Evolutionary conservation across 1,140 invertebrate genomes (phyloP), one percentile per base, ranked within the genome.

Genomic region (Cydia splendana): DNA sequence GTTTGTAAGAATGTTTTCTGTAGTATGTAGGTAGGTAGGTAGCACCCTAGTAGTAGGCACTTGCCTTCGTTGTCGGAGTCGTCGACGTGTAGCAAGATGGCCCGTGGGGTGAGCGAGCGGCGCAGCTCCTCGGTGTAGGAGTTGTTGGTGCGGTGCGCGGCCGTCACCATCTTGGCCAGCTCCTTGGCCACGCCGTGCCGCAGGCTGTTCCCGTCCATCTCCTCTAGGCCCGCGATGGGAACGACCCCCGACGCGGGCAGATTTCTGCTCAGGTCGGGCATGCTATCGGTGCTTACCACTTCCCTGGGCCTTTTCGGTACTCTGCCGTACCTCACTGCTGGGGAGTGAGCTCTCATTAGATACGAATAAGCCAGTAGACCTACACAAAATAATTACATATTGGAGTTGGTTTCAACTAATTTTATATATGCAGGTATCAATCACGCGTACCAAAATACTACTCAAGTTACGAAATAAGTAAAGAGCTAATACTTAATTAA

Each of bases 261-360:
- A 51, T 81, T 85, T 67, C 81, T 84, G 7, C 86, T 81, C 18
- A 81, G 83, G 65, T 88, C 89, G 34, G 82, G 85, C 79, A 85
- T 85, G 75, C 80, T 89, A 74, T 89, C 84, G 28, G 83, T 79
- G 65, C 75, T 81, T 2, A 80, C 79, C 4, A 77, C 78, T 74
- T 98, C 98, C 80, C 98, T 95, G 20, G 97, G 97, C 83, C 98
- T 95, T 93, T 99, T 99, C 67, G 98, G 98, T 77, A 99, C 98
- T 76, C 98, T 95, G 69, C 98, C 98, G 94, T 99, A 99, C 85
- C 98, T 94, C 67, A 99, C 98, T 88, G 98, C 98, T 99, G 94
- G 20, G 48, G 57, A 86, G 82, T 81, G 77, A 69, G 78, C 74
- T 75, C 76, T 80, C 76, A 81, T 83, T 76, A 67, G 30, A 71